These are phyloP conservation scores for Pelobates fuscus DNA, from an alignment of 2,113 vertebrate genomes.

Conservation along the genomic window DNA sequence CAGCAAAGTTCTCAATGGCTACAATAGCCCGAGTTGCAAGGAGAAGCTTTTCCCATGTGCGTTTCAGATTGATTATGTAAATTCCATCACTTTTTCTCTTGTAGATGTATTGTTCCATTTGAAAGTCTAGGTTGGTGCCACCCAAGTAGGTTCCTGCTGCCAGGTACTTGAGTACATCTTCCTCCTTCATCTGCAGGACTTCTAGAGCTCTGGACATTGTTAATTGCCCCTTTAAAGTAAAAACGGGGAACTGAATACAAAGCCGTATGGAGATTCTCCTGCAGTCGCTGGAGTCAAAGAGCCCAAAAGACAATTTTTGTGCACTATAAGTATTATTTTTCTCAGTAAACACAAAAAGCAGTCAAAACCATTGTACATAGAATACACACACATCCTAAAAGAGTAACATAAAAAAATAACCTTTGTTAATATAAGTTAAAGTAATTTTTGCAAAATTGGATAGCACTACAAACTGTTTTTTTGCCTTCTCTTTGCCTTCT, in stretches of 20 bases:
- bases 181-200: constrained; percentile 99
- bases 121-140: constrained; percentile 96
- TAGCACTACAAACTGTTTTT: too few species aligned
- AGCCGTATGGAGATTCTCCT: constrained; percentile 77
- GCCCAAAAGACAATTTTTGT: too few species aligned
- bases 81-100: constrained; percentile 97
- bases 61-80: constrained; percentile 96
- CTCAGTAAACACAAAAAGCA: too few species aligned
- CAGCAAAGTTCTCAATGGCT: constrained; percentile 96
- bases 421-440: too few species aligned
- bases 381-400: too few species aligned
- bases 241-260: constrained; percentile 72
- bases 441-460: too few species aligned
- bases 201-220: constrained; percentile 98
- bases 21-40: constrained; percentile 95
- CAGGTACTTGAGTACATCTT: constrained; percentile 98
- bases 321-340: too few species aligned
- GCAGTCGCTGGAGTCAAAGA: constrained; percentile 67
- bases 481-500: too few species aligned
- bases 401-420: too few species aligned
- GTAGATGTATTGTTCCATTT: constrained; percentile 97
- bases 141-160: constrained; percentile 95
- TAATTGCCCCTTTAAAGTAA: constrained; percentile 87
- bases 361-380: too few species aligned
- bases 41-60: constrained; percentile 97